These are phyloP conservation scores for Musca domestica DNA, from an alignment of 1,140 invertebrate species.

Conservation along the genomic window DNA sequence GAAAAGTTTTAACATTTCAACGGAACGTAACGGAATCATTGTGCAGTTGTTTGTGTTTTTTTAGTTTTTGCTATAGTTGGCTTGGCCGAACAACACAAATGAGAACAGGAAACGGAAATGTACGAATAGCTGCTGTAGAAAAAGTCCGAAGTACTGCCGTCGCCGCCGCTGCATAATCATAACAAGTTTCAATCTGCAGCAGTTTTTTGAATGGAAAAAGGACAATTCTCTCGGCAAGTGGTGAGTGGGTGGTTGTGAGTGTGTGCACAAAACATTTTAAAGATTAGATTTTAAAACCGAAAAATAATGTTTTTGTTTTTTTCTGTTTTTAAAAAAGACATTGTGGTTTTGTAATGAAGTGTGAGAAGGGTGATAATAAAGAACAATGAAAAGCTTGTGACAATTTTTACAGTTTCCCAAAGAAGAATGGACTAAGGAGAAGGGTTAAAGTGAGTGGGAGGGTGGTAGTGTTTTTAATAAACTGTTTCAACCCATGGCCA, in stretches of 20 bases:
- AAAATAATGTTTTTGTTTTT: not conserved
- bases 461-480: too few species aligned
- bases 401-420: not conserved
- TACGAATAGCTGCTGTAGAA: not conserved
- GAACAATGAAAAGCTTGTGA: not conserved
- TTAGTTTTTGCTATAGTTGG: too few species aligned
- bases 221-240: too few species aligned
- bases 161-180: too few species aligned
- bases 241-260: too few species aligned
- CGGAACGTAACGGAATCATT: too few species aligned
- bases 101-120: constrained; percentile 9
- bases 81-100: constrained; percentile 2
- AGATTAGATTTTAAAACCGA: not conserved
- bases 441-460: not conserved
- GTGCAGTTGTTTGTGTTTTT: too few species aligned
- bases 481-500: too few species aligned
- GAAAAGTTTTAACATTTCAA: too few species aligned
- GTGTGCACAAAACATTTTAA: not conserved
- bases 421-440: not conserved
- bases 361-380: constrained; percentile 6
- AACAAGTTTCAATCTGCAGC: too few species aligned
- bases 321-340: not conserved
- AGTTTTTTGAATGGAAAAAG: too few species aligned
- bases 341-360: constrained; percentile 18
- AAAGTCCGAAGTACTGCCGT: too few species aligned